A percentile compares a stretch with the other conserved stretches of the same genome.
These are phyloP conservation scores for Melitaea athalia DNA, from an alignment of 2,888 invertebrate genomes.

Conservation along the genomic window DNA sequence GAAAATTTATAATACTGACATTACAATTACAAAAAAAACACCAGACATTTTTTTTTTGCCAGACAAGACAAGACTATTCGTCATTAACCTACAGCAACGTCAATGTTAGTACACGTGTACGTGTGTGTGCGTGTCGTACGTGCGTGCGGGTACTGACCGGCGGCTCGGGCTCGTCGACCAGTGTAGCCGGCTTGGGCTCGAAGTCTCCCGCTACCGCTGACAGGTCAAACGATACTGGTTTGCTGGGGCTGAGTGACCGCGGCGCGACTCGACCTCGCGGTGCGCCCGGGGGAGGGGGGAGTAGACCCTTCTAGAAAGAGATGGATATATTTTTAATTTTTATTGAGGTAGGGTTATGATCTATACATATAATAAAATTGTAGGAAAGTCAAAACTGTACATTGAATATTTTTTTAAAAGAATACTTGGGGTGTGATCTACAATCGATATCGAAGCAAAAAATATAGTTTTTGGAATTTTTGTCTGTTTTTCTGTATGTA, in stretches of 20 bases:
- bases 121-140: not conserved
- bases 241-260: constrained; percentile 66
- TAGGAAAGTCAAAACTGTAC: too few relatives aligned
- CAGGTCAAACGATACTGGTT: constrained; percentile 64
- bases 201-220: constrained; percentile 58
- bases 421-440: too few relatives aligned
- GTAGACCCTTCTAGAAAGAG: constrained; percentile 63
- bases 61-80: not conserved
- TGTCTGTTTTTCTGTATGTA: too few relatives aligned
- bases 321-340: not conserved
- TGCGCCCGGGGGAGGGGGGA: constrained; percentile 70
- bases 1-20: too few relatives aligned
- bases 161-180: constrained; percentile 62
- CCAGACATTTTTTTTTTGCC: too few relatives aligned
- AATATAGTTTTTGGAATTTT: too few relatives aligned
- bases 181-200: constrained; percentile 55
- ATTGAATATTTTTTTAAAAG: too few relatives aligned
- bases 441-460: too few relatives aligned
- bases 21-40: too few relatives aligned
- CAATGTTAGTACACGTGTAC: not conserved
- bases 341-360: not conserved
- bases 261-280: constrained; percentile 58
- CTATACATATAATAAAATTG: too few relatives aligned
- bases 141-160: constrained; percentile 27
- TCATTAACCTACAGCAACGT: not conserved